These are phyloP conservation scores for Popillia japonica DNA, from an alignment of 1,140 invertebrate species.

Conservation along the genomic window DNA sequence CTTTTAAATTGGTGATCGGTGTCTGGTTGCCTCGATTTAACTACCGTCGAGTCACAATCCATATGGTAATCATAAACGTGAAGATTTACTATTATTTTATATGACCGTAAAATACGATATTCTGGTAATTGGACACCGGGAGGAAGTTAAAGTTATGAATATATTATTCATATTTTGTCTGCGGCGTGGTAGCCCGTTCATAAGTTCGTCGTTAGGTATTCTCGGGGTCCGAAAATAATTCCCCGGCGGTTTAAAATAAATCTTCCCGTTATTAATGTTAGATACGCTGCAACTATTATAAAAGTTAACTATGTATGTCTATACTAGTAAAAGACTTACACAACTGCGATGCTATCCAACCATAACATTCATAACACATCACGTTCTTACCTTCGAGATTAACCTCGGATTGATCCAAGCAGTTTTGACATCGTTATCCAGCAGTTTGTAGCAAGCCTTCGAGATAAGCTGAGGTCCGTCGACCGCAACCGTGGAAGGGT, in stretches of 20 bases:
- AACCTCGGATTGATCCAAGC: constrained; percentile 68
- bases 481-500: constrained; percentile 49
- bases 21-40: neutral
- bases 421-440: constrained; percentile 68
- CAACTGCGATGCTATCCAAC: too few relatives aligned
- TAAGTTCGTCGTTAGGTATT: neutral
- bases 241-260: constrained; percentile 2
- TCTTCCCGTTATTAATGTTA: neutral
- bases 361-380: neutral
- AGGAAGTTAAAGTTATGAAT: constrained; percentile 31
- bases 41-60: neutral
- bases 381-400: constrained; percentile 65
- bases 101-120: constrained; percentile 29
- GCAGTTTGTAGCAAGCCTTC: constrained; percentile 56
- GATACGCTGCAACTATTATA: neutral
- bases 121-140: constrained; percentile 28
- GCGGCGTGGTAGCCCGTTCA: neutral
- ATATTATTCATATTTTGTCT: constrained; percentile 30
- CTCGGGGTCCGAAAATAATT: constrained; percentile 4
- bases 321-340: too few relatives aligned
- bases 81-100: constrained; percentile 36
- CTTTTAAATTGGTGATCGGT: neutral
- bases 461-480: constrained; percentile 56
- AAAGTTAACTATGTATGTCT: too few relatives aligned
- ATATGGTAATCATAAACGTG: constrained; percentile 29